Percentiles rank a stretch among this genome's conserved stretches.
Conservation (phyloP, 2,797 vertebrate genomes). For the Aselliscus stoliczkanus region DNA sequence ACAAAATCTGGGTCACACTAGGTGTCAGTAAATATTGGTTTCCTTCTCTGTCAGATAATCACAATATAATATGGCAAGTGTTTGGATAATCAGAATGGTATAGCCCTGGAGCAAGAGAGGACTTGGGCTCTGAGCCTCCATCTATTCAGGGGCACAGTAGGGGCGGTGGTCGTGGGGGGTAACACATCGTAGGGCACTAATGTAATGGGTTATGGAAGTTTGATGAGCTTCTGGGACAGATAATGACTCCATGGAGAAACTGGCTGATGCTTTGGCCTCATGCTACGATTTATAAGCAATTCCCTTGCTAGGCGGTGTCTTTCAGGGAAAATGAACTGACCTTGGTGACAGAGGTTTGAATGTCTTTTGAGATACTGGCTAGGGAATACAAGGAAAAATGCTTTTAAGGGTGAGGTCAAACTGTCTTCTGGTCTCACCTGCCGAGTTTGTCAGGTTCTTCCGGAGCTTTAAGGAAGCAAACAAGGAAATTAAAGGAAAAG, state of each 20-base stretch:
- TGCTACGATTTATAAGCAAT: background rate
- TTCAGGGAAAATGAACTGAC: background rate
- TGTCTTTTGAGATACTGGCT: background rate
- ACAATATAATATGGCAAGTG: background rate
- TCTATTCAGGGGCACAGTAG: background rate
- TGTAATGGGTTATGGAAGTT: background rate
- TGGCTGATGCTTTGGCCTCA: background rate
- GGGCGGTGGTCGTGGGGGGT: rapidly evolving
- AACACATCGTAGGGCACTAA: background rate
- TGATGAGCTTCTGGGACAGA: background rate
- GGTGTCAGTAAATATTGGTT: background rate
- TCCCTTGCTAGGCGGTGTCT: background rate
- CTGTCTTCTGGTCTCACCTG: background rate
- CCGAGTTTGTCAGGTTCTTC: background rate
- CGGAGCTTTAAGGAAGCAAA: background rate
- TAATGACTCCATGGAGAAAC: background rate
- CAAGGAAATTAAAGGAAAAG: background rate
- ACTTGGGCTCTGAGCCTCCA: background rate
- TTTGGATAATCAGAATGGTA: background rate
- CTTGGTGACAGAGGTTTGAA: background rate
- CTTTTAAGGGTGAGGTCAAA: background rate
- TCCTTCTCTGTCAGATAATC: background rate
- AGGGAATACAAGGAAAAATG: background rate
- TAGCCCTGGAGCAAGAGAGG: background rate
- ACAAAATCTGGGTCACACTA: background rate